Conservation (phyloP, 2,113 vertebrate species). For the Seriola quinqueradiata region DNA sequence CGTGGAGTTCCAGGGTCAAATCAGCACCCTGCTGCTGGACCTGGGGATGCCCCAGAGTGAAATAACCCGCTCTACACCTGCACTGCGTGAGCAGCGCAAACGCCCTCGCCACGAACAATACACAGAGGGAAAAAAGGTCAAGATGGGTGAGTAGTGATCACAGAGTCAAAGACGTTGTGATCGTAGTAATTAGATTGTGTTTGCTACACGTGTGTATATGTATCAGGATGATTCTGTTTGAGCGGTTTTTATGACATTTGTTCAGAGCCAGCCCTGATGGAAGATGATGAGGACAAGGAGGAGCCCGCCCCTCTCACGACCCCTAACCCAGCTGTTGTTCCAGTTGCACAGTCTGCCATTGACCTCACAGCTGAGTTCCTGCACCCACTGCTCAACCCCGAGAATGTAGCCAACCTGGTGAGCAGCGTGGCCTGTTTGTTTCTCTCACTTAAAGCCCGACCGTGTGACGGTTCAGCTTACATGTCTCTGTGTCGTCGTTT, state of each 20-base stretch:
- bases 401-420: conserved; percentile 96
- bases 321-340: conserved; percentile 82
- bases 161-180: not conserved
- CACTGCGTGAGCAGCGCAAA: conserved; percentile 87
- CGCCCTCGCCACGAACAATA: conserved; percentile 89
- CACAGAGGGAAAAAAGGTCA: conserved; percentile 90
- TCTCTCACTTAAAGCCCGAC: not conserved
- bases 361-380: conserved; percentile 94
- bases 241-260: not conserved
- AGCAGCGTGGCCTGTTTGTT: not conserved
- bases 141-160: conserved; percentile 87
- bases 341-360: conserved; percentile 88
- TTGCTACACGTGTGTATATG: not conserved
- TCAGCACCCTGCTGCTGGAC: conserved; percentile 93
- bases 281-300: conserved; percentile 96
- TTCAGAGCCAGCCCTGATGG: conserved; percentile 88
- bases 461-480: not conserved
- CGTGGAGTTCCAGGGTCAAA: conserved; percentile 93
- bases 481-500: not conserved
- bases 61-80: conserved; percentile 90
- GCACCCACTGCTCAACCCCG: conserved; percentile 88
- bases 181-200: not conserved
- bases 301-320: conserved; percentile 75
- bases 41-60: conserved; percentile 93
- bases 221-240: not conserved